These are phyloP conservation scores for Steinernema carpocapsae DNA, from an alignment of 2,888 invertebrate species.

Conservation along the genomic window DNA sequence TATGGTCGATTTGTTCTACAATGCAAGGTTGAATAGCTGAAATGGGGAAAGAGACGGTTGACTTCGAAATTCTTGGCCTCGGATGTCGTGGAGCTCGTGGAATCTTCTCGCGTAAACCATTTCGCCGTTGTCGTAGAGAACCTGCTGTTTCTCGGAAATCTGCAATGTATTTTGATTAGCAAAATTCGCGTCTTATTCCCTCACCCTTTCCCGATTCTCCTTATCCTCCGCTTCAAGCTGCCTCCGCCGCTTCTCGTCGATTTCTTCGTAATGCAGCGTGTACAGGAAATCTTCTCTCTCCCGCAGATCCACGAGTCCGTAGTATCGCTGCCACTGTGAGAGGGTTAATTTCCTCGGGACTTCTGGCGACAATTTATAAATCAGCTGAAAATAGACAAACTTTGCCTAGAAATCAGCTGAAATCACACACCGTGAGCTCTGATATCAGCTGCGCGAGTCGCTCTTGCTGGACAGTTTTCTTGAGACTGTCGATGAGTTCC, in stretches of 20 bases:
- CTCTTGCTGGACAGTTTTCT: background rate
- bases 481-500: conserved; percentile 6
- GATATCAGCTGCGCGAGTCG: background rate
- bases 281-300: conserved; percentile 22
- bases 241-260: conserved; percentile 18
- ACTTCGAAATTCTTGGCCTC: conserved; percentile 51
- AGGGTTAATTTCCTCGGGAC: conserved; percentile 26
- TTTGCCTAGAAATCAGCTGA: background rate
- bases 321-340: conserved; percentile 36
- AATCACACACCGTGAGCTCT: conserved; percentile 7
- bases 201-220: background rate
- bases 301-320: background rate
- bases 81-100: conserved; percentile 46
- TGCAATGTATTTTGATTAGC: background rate
- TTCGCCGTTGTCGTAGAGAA: conserved; percentile 40
- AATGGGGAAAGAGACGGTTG: conserved; percentile 1
- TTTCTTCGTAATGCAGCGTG: conserved; percentile 32
- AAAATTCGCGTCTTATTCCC: background rate
- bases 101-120: conserved; percentile 53
- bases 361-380: conserved; percentile 34
- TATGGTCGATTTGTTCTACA: conserved; percentile 44
- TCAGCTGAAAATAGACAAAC: conserved; percentile 28
- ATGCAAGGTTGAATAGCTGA: background rate
- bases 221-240: conserved; percentile 13
- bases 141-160: conserved; percentile 43